A percentile compares a stretch with the other conserved stretches of the same genome.
These are phyloP conservation scores for Megaceryle alcyon DNA, from an alignment of 2,797 vertebrate genomes.

Conservation along the genomic window DNA sequence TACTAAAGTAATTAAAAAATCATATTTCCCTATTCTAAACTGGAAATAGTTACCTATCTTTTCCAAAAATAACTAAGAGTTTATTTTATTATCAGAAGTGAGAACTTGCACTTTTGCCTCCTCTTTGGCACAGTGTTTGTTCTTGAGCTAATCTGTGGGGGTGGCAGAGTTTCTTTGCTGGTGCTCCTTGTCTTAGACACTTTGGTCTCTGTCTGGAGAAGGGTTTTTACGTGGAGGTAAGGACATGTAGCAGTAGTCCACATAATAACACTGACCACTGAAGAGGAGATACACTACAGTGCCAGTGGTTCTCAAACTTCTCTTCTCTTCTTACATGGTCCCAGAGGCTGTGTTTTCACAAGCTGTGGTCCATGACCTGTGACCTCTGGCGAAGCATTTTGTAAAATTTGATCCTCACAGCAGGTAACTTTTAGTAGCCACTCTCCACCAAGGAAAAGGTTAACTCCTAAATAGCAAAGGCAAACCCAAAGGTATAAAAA, in stretches of 20 bases:
- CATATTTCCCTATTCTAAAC: background rate
- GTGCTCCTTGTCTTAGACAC: background rate
- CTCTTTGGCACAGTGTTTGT: background rate
- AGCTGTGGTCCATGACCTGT: fast-evolving
- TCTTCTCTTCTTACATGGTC: background rate
- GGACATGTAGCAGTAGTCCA: background rate
- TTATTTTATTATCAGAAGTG: background rate
- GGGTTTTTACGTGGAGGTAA: background rate
- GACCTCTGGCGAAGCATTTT: background rate
- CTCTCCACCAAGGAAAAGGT: background rate
- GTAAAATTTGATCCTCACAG: background rate
- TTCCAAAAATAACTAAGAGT: background rate
- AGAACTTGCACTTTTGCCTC: background rate
- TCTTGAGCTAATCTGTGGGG: background rate
- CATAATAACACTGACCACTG: background rate
- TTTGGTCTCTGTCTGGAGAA: background rate
- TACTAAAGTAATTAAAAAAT: background rate
- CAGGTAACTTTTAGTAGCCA: background rate
- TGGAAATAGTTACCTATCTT: background rate
- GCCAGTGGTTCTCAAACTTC: background rate
- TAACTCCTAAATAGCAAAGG: background rate
- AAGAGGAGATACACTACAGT: background rate
- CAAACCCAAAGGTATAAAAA: background rate
- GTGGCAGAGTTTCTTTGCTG: background rate
- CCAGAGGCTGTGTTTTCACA: background rate